Percentiles rank a stretch among this genome's conserved stretches.
Evolutionary conservation across 2,888 invertebrate genomes (phyloP).

Genomic region (Teleogryllus oceanicus): DNA sequence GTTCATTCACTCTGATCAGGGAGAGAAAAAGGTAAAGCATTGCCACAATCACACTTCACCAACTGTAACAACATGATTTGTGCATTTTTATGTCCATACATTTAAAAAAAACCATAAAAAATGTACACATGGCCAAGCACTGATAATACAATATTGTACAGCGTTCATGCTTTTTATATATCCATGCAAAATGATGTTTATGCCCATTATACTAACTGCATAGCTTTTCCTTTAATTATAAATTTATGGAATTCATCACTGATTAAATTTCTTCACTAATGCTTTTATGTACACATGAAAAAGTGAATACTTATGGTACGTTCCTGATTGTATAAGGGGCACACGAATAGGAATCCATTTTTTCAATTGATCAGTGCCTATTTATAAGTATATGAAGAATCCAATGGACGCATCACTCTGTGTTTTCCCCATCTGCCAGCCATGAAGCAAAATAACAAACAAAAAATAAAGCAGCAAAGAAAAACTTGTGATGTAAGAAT

Average conservation of each 20-base stretch:
- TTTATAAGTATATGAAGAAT: neutral
- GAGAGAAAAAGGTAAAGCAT: slow-evolving; percentile 3
- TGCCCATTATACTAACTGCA: slow-evolving; percentile 6
- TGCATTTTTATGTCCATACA: slow-evolving; percentile 21
- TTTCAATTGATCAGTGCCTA: slow-evolving; percentile 3
- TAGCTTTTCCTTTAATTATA: neutral
- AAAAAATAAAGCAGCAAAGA: neutral
- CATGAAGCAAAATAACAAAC: neutral
- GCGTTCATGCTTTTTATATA: neutral
- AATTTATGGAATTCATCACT: neutral
- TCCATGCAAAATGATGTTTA: neutral
- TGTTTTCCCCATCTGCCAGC: neutral
- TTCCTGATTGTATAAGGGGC: slow-evolving; percentile 18
- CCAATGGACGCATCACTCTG: neutral
- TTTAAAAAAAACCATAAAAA: neutral
- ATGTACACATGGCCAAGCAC: neutral
- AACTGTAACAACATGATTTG: slow-evolving; percentile 24
- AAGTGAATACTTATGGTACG: neutral
- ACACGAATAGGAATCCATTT: neutral
- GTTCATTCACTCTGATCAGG: slow-evolving; percentile 11
- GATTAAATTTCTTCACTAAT: neutral
- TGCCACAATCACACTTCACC: slow-evolving; percentile 4
- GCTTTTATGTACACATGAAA: neutral
- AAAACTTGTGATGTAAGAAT: neutral
- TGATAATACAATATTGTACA: neutral